These are phyloP conservation scores for Hylomyscus alleni DNA, from an alignment of 2,797 vertebrate genomes.

Conservation along the genomic window DNA sequence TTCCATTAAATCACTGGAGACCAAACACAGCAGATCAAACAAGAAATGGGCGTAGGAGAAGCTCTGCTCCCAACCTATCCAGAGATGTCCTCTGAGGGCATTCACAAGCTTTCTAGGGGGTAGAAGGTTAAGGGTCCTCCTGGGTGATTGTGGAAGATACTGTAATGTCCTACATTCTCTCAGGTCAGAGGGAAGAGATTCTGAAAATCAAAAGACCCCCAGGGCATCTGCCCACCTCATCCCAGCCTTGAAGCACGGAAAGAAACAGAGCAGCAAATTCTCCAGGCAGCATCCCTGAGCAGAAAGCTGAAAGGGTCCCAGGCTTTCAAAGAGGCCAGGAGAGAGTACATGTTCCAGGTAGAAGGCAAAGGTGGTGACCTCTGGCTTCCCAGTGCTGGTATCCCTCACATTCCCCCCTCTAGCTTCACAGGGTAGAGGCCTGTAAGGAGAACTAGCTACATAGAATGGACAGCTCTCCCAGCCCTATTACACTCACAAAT, in stretches of 20 bases:
- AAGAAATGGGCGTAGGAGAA: rapidly evolving
- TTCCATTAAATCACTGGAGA: rapidly evolving
- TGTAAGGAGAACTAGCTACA: not conserved
- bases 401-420: not conserved
- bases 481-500: not conserved
- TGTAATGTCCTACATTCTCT: rapidly evolving
- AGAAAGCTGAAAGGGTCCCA: not conserved
- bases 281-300: not conserved
- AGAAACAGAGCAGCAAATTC: not conserved
- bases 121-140: not conserved
- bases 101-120: not conserved
- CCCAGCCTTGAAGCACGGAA: not conserved
- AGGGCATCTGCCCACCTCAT: not conserved
- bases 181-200: not conserved
- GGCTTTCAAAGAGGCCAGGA: not conserved
- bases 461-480: not conserved
- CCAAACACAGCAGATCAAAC: not conserved
- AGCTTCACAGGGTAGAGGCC: not conserved
- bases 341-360: not conserved
- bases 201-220: not conserved
- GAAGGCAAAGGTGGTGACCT: rapidly evolving
- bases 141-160: not conserved
- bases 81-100: rapidly evolving
- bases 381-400: not conserved
- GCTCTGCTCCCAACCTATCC: not conserved